These are phyloP conservation scores for Plagodis pulveraria DNA, from an alignment of 2,888 invertebrate genomes.

Conservation along the genomic window DNA sequence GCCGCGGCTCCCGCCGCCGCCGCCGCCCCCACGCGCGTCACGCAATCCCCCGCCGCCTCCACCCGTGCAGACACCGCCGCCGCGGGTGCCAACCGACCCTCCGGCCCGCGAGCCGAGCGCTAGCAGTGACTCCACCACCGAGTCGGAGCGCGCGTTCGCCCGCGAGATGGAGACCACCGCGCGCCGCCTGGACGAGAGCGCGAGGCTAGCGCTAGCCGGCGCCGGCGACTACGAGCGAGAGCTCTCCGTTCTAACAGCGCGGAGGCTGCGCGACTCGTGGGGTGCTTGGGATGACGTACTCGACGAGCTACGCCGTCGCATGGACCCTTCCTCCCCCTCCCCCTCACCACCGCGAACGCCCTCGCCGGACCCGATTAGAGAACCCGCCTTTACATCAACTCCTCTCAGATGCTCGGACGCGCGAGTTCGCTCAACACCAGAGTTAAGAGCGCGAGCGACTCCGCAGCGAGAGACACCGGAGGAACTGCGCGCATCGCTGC, in stretches of 20 bases:
- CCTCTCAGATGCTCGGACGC: conserved; percentile 80
- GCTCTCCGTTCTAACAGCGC: conserved; percentile 83
- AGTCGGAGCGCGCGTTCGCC: conserved; percentile 76
- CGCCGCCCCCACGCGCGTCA: conserved; percentile 57
- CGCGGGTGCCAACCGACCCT: conserved; percentile 53
- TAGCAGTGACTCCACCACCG: conserved; percentile 78
- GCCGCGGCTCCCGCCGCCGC: conserved; percentile 71
- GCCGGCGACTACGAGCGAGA: conserved; percentile 84
- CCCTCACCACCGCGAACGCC: conserved; percentile 74
- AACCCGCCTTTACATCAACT: conserved; percentile 84
- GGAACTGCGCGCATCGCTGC: conserved; percentile 81
- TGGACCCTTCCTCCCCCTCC: conserved; percentile 68
- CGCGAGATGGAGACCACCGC: conserved; percentile 79
- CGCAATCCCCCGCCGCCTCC: conserved; percentile 58
- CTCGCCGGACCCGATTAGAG: conserved; percentile 69
- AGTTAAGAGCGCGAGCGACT: conserved; percentile 78
- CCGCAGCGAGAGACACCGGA: conserved; percentile 77
- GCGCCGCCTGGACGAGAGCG: conserved; percentile 71
- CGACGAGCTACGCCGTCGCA: conserved; percentile 73
- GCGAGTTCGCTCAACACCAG: conserved; percentile 85
- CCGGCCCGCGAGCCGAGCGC: conserved; percentile 75
- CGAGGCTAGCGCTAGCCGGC: conserved; percentile 75
- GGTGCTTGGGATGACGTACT: conserved; percentile 82
- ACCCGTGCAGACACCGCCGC: conserved; percentile 49
- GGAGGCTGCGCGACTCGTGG: conserved; percentile 76